A percentile compares a stretch with the other conserved stretches of the same genome.
Conservation (phyloP, 53 echinoderm and acorn worm species). For the Temnopleurus reevesii region DNA sequence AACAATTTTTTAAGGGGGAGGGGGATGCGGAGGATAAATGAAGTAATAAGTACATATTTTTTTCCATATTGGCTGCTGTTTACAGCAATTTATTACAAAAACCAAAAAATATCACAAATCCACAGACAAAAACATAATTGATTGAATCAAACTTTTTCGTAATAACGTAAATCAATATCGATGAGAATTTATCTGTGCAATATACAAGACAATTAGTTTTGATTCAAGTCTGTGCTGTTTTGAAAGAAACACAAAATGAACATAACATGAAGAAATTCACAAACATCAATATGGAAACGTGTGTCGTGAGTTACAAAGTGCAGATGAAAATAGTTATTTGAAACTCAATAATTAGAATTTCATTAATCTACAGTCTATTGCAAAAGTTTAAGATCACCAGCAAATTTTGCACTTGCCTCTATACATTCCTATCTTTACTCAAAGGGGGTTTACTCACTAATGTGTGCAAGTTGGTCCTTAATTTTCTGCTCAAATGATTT, state of each 20-base stretch:
- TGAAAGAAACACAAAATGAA: background rate
- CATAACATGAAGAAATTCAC: background rate
- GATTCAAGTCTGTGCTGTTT: background rate
- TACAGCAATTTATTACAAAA: slow-evolving; percentile 55
- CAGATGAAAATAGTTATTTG: too few species aligned
- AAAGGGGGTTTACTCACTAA: background rate
- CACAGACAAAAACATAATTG: slow-evolving; percentile 43
- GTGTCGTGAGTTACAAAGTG: background rate
- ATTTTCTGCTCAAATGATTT: too few species aligned
- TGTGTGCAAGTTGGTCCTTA: too few species aligned
- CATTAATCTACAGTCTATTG: too few species aligned
- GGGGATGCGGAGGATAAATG: too few species aligned
- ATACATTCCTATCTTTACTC: background rate
- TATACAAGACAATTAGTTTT: background rate
- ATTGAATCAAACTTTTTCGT: slow-evolving; percentile 24
- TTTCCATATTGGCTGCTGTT: slow-evolving; percentile 26
- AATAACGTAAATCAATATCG: background rate
- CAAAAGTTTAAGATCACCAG: too few species aligned
- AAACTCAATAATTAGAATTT: too few species aligned
- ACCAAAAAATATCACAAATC: slow-evolving; percentile 49
- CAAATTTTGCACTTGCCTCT: background rate
- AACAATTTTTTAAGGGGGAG: too few species aligned
- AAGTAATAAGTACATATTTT: too few species aligned
- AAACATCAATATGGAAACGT: background rate
- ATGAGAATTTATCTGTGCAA: background rate